Percentiles rank a stretch among this genome's conserved stretches.
These are phyloP conservation scores for Cephus nigrinus DNA, from an alignment of 2,888 invertebrate species.

Conservation along the genomic window DNA sequence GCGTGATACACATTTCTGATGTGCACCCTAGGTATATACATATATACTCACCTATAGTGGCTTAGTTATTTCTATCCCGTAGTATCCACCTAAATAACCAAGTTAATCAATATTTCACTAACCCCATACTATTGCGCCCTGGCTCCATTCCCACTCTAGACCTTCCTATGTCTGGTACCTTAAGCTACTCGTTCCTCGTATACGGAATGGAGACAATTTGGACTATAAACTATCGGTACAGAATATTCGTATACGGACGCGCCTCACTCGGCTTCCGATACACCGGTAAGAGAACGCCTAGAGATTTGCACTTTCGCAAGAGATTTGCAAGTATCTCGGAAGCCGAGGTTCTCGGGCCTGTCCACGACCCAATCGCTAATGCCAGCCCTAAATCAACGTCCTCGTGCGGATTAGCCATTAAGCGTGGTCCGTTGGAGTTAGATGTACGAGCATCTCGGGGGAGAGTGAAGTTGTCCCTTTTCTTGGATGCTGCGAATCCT, in stretches of 20 bases:
- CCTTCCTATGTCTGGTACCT: not conserved
- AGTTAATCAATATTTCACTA: not conserved
- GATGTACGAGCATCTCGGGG: not conserved
- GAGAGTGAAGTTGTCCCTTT: not conserved
- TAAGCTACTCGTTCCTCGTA: not conserved
- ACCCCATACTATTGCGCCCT: not conserved
- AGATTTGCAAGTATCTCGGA: not conserved
- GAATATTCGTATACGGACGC: not conserved
- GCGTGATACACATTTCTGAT: not conserved
- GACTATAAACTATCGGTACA: not conserved
- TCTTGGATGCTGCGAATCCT: not conserved
- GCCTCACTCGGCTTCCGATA: not conserved
- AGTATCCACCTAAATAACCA: not conserved
- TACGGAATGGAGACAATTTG: not conserved
- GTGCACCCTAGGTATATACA: not conserved
- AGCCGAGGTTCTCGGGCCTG: constrained; percentile 19
- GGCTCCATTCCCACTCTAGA: not conserved
- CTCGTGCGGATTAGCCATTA: constrained; percentile 42
- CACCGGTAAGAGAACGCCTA: too few relatives aligned
- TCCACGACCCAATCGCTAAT: constrained; percentile 48
- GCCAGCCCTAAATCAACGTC: constrained; percentile 48
- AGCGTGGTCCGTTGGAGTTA: constrained; percentile 25
- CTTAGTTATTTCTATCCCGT: not conserved
- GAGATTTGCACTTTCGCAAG: constrained; percentile 1
- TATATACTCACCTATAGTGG: too few relatives aligned